Evolutionary conservation across 2,113 vertebrate species (phyloP), one percentile per base, ranked within the genome.

Genomic region (Fukomys damarensis): DNA sequence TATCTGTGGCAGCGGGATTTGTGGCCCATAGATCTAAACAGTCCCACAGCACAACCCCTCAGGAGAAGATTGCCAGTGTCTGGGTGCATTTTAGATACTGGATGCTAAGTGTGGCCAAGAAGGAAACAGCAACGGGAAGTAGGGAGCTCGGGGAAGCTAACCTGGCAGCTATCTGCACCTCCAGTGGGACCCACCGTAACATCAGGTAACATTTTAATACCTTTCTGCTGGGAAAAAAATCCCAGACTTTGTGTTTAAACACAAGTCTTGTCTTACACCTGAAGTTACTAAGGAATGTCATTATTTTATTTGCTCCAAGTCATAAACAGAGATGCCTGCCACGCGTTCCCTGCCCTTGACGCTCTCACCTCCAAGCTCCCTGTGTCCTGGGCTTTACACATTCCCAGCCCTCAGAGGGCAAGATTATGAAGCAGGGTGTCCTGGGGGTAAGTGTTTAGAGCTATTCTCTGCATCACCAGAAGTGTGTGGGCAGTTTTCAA

Each of bases 391-490:
- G 30, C 5, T 93, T 77, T 24, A 20, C 30, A 46, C 5, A 86
- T 24, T 7, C 54, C 16, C 0, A 12, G 38, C 3, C 38, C 80
- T 16, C 8, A 61, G 49, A 38, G 56, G 52, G 35, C 24, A n/a
- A 49, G 17, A 79, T 3, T 11, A 19, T 46, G 49, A 41, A 63
- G 28, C 12, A 6, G 1, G 54, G 13, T 14, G 2, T 54, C 41
- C 0, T 0, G 16, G 49, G 12, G 32, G 38, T 4, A 2, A 12
- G 13, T 54, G 13, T 66, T 22, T 4, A 20, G 1, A 16, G 38
- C 96, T 1, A 11, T 95, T 94, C 83, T 63, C 96, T 94, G 96
- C 63, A 96, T 95, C 70, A 63, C 84, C 96, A 95, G 97, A 87
- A 74, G 91, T 17, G 1, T 22, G 13, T 16, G 96, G 97, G 92